Evolutionary conservation across 2,797 vertebrate genomes (phyloP), one percentile per base, ranked within the genome.

Genomic region (Vipera latastei): DNA sequence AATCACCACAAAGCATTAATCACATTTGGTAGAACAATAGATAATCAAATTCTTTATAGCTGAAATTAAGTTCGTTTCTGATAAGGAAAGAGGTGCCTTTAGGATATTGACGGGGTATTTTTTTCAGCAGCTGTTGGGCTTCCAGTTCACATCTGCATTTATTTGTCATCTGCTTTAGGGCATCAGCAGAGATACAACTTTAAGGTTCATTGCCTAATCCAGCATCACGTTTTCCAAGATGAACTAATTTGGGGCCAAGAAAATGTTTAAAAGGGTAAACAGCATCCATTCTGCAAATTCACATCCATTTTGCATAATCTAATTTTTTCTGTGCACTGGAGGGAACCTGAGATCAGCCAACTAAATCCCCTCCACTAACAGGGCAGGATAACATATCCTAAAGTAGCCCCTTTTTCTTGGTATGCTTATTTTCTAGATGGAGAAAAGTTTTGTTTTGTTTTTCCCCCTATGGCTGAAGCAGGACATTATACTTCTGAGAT

Each of bases 1-100:
- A 98, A 98, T 98, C 97, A 97, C 97, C 96, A 97, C 97, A 97
- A 97, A 98, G 97, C 97, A 98, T 98, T 98, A 98, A 98, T 98
- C 98, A 98, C 97, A 97, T 98, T 98, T 97, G 95, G 94, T 97
- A 95, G 97, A 97, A 98, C 97, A 98, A 97, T 98, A 97, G 95
- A 96, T 98, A 97, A 98, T 98, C 97, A 97, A 97, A 97, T 98
- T 97, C 97, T 98, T 98, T 98, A 97, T 97, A 97, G 97, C 96
- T 94, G 95, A 97, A 97, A 97, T 98, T 97, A 98, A 98, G 97
- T 97, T 98, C 96, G 95, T 96, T 97, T 97, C 95, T 97, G 97
- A 97, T 97, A 96, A 51, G 32, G 88, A 97, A 97, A 94, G 94
- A 1, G 96, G 97, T 98, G 98, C 97, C 97, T 98, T 97, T 96